Evolutionary conservation across 35 echinoderm and acorn worm species (phyloP), one percentile per base, ranked within the genome.

Genomic region (Apostichopus parvimensis): DNA sequence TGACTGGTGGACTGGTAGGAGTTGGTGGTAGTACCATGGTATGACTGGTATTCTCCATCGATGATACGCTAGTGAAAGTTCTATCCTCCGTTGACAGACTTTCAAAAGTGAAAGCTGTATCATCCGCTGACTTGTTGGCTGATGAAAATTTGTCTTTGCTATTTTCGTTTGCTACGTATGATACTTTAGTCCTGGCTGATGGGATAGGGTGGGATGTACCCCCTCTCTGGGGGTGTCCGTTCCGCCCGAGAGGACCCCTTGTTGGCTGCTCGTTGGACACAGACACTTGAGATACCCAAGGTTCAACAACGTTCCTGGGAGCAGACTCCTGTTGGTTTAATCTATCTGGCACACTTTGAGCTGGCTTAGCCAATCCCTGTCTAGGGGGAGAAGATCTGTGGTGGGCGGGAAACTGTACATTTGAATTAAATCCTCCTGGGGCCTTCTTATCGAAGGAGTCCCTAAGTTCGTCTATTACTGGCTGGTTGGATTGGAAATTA

Each of bases 31-130:
- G 20, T 55, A 91, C 61, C 71, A 77, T 78, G 7, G 6, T 56
- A 56, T 78, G 18, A 59, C 56, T 79, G 77, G 89, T 21, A 60
- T 57, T 91, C 15, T 91, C 89, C 73, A 91, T 53, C 17, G 89
- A 91, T 78, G 89, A 91, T 79, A 91, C 89, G 24, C 89, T 91
- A 4, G 89, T 91, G 8, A 91, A 91, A 17, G 89, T 91, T 60
- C 89, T 91, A 6, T 91, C 89, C 9, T 79, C 89, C 5, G 55
- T 78, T 1, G 89, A 79, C 22, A 60, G 6, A 21, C 26, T 78
- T 34, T 91, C 89, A 91, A 91, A 91, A 22, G 89, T 91, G 53
- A 91, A 91, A 78, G 75, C 22, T 79, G 89, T 20, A 17, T 88
- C 86, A 88, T 91, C 79, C 1, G 89, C 73, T 57, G 89, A 91